phyloP scores from a whole-genome alignment of 2,113 vertebrate species.

The Eidolon helvum region DNA sequence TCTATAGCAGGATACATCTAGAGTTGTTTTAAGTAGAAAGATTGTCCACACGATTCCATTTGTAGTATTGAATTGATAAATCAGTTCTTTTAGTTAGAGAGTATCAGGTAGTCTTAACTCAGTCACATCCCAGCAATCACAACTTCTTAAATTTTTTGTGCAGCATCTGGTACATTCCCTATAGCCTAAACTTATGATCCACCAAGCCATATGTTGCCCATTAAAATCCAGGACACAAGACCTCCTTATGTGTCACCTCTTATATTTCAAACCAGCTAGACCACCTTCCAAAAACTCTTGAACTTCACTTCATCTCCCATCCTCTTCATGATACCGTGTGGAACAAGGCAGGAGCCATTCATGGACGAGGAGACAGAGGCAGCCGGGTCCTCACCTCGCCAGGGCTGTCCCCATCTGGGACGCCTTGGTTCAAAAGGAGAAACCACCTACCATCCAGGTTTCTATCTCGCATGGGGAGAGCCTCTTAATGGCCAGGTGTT shows the following conservation, averaged over 20 bases:
- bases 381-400: fast-evolving
- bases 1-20: fast-evolving
- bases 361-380: not conserved
- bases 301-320: fast-evolving
- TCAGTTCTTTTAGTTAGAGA: not conserved
- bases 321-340: fast-evolving
- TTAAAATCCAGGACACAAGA: not conserved
- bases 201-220: not conserved
- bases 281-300: not conserved
- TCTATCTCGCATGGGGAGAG: not conserved
- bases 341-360: not conserved
- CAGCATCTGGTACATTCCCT: not conserved
- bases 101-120: fast-evolving
- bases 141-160: not conserved
- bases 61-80: fast-evolving
- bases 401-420: not conserved
- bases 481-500: constrained; percentile 77
- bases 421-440: not conserved
- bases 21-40: not conserved
- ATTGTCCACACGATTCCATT: fast-evolving
- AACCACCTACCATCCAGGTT: not conserved
- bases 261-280: not conserved
- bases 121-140: not conserved
- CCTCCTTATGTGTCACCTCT: not conserved
- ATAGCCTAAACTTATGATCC: fast-evolving